phyloP scores from a whole-genome alignment of 2,113 vertebrate species.

The Chitala chitala region DNA sequence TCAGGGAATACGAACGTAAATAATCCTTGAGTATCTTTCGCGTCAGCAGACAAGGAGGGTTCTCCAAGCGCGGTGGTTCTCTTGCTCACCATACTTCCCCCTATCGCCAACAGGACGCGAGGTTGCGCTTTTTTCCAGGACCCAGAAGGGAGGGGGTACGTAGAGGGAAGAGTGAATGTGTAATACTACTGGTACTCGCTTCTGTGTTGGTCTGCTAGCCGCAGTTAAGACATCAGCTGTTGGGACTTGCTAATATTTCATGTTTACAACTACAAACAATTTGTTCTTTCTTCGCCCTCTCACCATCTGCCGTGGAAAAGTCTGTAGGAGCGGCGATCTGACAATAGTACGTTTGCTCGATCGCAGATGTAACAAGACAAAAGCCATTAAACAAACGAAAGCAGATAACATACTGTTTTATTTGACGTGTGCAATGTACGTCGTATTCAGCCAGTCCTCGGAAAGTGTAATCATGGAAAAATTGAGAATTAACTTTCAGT shows the following conservation, averaged over 20 bases:
- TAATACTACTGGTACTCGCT: background rate
- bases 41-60: conserved; percentile 38
- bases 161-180: conserved; percentile 7
- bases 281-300: background rate
- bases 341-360: background rate
- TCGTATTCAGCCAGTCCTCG: too few species aligned
- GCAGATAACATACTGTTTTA: too few species aligned
- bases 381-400: background rate
- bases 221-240: conserved; percentile 1
- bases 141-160: conserved; percentile 17
- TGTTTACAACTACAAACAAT: background rate
- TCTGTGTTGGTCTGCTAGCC: background rate
- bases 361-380: background rate
- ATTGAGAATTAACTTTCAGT: too few species aligned
- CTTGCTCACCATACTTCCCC: conserved; percentile 23
- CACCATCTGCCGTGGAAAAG: background rate
- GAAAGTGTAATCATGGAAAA: too few species aligned
- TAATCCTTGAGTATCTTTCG: conserved; percentile 48
- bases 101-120: conserved; percentile 21
- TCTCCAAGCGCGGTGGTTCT: conserved; percentile 29
- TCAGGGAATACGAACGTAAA: conserved; percentile 28
- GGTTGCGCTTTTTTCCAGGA: conserved; percentile 17
- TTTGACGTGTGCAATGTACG: too few species aligned
- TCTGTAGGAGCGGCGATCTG: background rate
- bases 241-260: background rate